Evolutionary conservation across 2,888 invertebrate genomes (phyloP), one percentile per base, ranked within the genome.

Genomic region (Agapostemon virescens): DNA sequence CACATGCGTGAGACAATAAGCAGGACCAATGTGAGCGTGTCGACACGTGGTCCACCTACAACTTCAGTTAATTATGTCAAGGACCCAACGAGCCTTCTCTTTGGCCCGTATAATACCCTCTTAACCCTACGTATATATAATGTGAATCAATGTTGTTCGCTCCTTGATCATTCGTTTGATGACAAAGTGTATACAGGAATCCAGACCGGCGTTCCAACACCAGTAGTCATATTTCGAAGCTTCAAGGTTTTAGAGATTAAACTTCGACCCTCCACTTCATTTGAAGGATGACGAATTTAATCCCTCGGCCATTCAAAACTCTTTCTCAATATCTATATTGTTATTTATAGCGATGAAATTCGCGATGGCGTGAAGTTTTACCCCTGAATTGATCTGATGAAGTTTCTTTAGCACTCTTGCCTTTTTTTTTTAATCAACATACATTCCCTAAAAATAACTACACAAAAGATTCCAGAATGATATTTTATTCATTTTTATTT

Each of bases 41-140:
- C 88, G 86, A 88, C 89, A 89, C 83, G 74, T 75, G 87, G 86
- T 87, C 88, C 87, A 89, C 88, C 88, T 86, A 89, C 89, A 87
- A 88, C 83, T 80, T 69, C 68, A 83, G 85, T 87, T 86, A 89
- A 89, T 87, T 83, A 83, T 89, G 89, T 89, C 89, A 89, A 89
- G 89, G 89, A 89, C 87, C 74, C 72, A 76, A 77, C 77, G 81
- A 85, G 82, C 86, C 83, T 82, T 84, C 87, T 87, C 84, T 86
- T 67, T 49, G 52, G 38, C 69, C 66, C 84, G 73, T 66, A 64
- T 82, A 85, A 88, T 86, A 84, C 85, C 86, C 77, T 82, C 87
- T 85, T 82, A 86, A 86, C 88, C 87, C 87, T 73, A 52, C 63
- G 81, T 58, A 67, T 20, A 30, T 61, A 64, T 58, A 58, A 76